Evolutionary conservation across 2,797 vertebrate genomes (phyloP).

Genomic region (Diceros bicornis): DNA sequence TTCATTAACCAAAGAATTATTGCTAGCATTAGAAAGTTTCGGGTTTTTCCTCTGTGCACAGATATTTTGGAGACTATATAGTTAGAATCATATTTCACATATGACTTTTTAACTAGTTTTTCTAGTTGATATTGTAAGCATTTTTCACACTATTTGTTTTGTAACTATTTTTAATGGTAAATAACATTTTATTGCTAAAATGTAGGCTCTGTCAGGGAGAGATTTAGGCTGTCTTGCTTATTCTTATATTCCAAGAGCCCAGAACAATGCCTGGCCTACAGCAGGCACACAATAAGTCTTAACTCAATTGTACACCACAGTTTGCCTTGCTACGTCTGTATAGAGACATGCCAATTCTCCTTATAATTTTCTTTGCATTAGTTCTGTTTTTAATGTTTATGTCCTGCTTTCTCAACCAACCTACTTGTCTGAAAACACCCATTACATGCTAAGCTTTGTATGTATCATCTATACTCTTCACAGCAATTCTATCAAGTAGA

Average conservation of each 20-base stretch:
- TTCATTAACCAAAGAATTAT: slow-evolving; percentile 13
- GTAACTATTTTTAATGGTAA: slow-evolving; percentile 12
- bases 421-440: not conserved
- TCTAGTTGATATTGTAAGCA: not conserved
- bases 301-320: not conserved
- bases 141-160: slow-evolving; percentile 38
- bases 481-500: not conserved
- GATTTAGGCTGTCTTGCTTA: not conserved
- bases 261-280: not conserved
- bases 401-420: not conserved
- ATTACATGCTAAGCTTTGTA: not conserved
- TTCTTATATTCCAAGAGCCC: not conserved
- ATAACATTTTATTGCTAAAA: slow-evolving; percentile 8
- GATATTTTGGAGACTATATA: not conserved
- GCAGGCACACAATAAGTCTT: not conserved
- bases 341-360: not conserved
- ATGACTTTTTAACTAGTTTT: slow-evolving; percentile 21
- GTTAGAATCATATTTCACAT: not conserved
- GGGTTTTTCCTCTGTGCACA: not conserved
- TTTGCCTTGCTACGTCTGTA: not conserved
- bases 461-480: not conserved
- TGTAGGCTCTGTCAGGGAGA: not conserved
- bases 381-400: not conserved
- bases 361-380: not conserved
- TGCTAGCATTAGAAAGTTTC: not conserved